Evolutionary conservation across 2,113 vertebrate genomes (phyloP), one percentile per base, ranked within the genome.

Genomic region (Corythaeola cristata): DNA sequence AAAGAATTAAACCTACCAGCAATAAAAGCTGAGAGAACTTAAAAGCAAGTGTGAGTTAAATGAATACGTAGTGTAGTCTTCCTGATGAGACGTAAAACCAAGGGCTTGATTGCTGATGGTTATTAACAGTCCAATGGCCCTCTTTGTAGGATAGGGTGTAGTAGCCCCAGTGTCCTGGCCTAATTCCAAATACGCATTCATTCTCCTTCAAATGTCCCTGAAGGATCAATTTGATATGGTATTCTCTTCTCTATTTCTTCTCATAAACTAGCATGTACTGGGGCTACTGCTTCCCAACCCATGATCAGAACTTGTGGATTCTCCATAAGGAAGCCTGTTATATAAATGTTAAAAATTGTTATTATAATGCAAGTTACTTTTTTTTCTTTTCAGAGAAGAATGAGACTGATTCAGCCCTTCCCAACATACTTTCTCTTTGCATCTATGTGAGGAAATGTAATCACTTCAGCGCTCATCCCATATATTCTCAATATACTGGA

Each of bases 171-270:
- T 83, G 62, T 88, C 47, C 79, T 95, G 92, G 95, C 79, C 11
- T 35, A 10, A 47, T 80, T 95, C 94, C 95, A 96, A 92, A 74
- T 80, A 64, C 21, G 21, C 22, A 4, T 86, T 93, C 89, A 90
- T 96, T 93, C 71, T 93, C 49, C 66, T 85, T 94, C 35, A 74
- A 88, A 93, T 93, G 62, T 88, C 88, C 82, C 83, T 91, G 83
- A 58, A 68, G 62, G 62, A 95, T 96, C 90, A 93, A 78, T 88
- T 94, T 33, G 59, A 84, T 52, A 71, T 78, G 85, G 85, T 93
- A 76, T 85, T 97, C 67, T 84, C 50, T 82, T 94, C 68, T 53
- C 63, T 64, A 59, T 72, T 44, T 92, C 69, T 44, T 58, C 49
- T 90, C 63, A 22, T 53, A 66, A 81, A 77, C 27, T 17, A 37